These are phyloP conservation scores for Sinelater perroti DNA, from an alignment of 2,888 invertebrate genomes.

Conservation along the genomic window DNA sequence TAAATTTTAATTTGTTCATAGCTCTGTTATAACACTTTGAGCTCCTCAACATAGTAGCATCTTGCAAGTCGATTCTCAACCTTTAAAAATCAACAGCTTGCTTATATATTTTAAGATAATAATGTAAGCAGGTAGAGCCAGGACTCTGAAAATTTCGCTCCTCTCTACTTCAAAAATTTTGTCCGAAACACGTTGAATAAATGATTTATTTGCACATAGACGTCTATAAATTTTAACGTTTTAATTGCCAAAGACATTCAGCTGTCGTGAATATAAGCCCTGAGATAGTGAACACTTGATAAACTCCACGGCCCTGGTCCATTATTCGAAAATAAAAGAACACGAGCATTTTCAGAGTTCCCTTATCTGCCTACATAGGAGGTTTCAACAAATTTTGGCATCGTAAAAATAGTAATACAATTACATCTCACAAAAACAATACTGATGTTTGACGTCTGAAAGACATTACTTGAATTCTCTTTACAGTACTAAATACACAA, in stretches of 20 bases:
- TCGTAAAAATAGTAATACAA: constrained; percentile 30
- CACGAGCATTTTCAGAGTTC: background rate
- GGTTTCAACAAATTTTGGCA: constrained; percentile 18
- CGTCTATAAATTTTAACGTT: no score
- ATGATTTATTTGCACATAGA: no score
- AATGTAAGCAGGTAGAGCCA: background rate
- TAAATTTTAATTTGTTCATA: constrained; percentile 37
- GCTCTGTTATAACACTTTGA: constrained; percentile 30
- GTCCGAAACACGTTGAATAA: no score
- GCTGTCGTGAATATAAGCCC: constrained; percentile 20
- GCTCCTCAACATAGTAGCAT: constrained; percentile 17
- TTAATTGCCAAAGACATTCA: no score
- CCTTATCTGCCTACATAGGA: background rate
- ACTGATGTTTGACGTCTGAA: constrained; percentile 52
- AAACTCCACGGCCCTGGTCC: constrained; percentile 1
- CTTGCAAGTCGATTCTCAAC: constrained; percentile 8
- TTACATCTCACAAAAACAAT: constrained; percentile 54
- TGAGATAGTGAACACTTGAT: constrained; percentile 27
- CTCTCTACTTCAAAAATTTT: no score
- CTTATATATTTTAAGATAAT: background rate
- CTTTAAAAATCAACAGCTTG: background rate
- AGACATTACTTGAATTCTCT: constrained; percentile 51
- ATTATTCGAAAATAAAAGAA: background rate
- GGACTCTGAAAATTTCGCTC: background rate
- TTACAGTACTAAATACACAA: constrained; percentile 55